A percentile compares a stretch with the other conserved stretches of the same genome.
phyloP scores from a whole-genome alignment of 53 echinoderm and acorn worm species.

The Paelopatides confundens region DNA sequence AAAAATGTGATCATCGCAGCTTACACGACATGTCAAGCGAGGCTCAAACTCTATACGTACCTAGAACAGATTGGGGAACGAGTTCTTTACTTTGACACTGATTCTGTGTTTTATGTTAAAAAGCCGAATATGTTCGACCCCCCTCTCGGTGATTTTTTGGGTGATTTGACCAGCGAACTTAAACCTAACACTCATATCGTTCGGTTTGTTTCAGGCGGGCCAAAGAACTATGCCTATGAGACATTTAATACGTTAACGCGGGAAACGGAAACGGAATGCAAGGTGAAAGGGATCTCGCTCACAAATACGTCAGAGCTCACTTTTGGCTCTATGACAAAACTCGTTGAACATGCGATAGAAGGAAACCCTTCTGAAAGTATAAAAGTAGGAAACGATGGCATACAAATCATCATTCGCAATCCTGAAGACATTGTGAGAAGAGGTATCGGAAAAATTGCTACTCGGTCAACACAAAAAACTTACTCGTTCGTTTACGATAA shows the following conservation, averaged over 20 bases:
- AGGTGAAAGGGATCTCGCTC: slow-evolving; percentile 54
- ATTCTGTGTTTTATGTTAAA: slow-evolving; percentile 54
- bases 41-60: neutral
- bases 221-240: slow-evolving; percentile 63
- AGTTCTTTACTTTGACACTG: slow-evolving; percentile 24
- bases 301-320: neutral
- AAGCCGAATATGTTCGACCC: neutral
- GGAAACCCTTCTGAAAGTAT: neutral
- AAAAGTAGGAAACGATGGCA: too few species aligned
- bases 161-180: slow-evolving; percentile 58
- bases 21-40: neutral
- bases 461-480: neutral
- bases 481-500: slow-evolving; percentile 55
- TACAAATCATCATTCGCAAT: slow-evolving; percentile 12
- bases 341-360: neutral
- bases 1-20: slow-evolving; percentile 21
- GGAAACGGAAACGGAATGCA: neutral
- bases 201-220: slow-evolving; percentile 18
- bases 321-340: slow-evolving; percentile 14
- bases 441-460: neutral
- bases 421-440: neutral
- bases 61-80: neutral
- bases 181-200: slow-evolving; percentile 46
- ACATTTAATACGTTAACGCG: slow-evolving; percentile 4
- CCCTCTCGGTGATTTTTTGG: slow-evolving; percentile 46